Base-by-base conservation (phyloP, 2,888 invertebrate genomes). In the Trisateles emortualis region DNA sequence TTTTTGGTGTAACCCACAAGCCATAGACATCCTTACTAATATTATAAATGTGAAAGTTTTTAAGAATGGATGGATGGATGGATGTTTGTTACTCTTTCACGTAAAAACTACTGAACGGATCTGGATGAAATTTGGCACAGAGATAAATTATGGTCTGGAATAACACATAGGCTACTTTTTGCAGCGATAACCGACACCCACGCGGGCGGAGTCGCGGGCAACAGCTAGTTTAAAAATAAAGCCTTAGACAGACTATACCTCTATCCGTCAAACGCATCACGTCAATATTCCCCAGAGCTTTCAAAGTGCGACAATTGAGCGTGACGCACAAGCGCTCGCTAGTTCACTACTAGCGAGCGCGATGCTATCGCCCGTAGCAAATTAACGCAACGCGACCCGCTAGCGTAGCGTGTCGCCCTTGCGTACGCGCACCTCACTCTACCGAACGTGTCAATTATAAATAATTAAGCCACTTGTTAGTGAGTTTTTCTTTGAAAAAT, bases 301-400 rank as follows among this genome's bases (percentile, higher is more conserved):
- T 52, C 50, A 46, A 35, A 19, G 52, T 42, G 35, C 42, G 43
- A 58, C 65, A 69, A 74, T 71, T 68, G 60, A 56, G 70, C 70
- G 71, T 74, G 66, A 72, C 73, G 62, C 44, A 22, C 47, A 56
- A 61, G 49, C 59, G 49, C 52, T 53, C 55, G 49, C 50, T 32
- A 52, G 3, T 29, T 3, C 3, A 29, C 29, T 6, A 29, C 10
- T n/a, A 35, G 4, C 9, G 17, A 24, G 61, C 57, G 61, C 57
- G 80, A 81, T 80, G 64, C 49, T 79, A 81, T 81, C 81, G 60
- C 59, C 58, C 57, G 51, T 64, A 62, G 68, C 74, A 75, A 77
- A 74, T 75, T 76, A 79, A 73, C 76, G 68, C 78, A 62, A 61
- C 63, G 68, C 65, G 50, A 65, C 63, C 46, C 64, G 52, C 54